Percentiles rank a stretch among this genome's conserved stretches.
Evolutionary conservation across 2,797 vertebrate genomes (phyloP).

Genomic region (Esox lucius): DNA sequence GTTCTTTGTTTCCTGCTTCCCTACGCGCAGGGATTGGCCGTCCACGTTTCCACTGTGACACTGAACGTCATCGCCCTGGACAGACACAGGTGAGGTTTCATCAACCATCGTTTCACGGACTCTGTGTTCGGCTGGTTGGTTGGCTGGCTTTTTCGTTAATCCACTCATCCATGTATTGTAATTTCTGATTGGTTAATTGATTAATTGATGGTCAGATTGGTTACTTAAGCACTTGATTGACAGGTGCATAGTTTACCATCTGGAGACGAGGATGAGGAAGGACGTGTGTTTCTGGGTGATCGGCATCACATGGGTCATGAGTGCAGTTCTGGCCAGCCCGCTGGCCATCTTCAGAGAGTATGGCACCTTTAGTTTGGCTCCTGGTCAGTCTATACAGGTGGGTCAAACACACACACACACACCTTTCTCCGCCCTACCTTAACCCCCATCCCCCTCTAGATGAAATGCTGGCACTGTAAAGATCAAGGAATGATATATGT

Average conservation of each 20-base stretch:
- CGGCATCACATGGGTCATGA: constrained; percentile 86
- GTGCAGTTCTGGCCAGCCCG: constrained; percentile 88
- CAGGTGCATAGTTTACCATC: constrained; percentile 89
- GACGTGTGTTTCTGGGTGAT: constrained; percentile 89
- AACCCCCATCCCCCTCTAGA: no score
- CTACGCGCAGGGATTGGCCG: constrained; percentile 90
- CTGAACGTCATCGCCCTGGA: constrained; percentile 93
- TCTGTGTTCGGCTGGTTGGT: background rate
- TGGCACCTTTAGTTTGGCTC: constrained; percentile 81
- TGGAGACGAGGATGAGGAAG: constrained; percentile 91
- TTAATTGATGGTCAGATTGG: background rate
- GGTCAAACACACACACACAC: background rate
- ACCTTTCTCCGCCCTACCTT: background rate
- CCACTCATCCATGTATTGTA: background rate
- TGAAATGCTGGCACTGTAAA: no score
- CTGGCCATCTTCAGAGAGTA: constrained; percentile 94
- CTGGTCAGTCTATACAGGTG: constrained; percentile 82
- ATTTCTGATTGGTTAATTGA: background rate
- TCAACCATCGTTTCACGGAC: background rate
- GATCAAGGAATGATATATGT: no score
- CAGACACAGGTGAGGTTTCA: constrained; percentile 70
- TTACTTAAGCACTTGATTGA: background rate
- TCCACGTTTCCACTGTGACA: constrained; percentile 92
- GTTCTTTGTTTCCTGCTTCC: constrained; percentile 89
- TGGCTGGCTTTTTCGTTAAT: background rate